Conservation (phyloP, 2,113 vertebrate species). For the Rhynchopsitta pachyrhyncha region DNA sequence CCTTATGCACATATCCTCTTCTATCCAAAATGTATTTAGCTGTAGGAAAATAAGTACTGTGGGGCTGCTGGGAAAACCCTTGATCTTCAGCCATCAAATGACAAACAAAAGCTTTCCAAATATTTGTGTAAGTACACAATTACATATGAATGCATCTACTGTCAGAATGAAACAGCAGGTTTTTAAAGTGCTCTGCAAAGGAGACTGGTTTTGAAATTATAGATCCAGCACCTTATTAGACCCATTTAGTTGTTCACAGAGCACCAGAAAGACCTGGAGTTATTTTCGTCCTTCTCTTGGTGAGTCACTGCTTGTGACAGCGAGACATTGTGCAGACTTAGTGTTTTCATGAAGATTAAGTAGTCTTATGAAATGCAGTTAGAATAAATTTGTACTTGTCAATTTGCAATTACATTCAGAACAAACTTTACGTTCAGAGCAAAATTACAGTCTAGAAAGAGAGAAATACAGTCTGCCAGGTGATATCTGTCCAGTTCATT, state of each 20-base stretch:
- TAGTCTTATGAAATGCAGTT: constrained; percentile 21
- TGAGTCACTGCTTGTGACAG: constrained; percentile 42
- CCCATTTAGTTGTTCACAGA: neutral
- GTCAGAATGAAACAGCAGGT: neutral
- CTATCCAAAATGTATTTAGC: neutral
- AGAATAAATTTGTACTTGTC: neutral
- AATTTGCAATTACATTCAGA: neutral
- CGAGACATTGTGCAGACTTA: neutral
- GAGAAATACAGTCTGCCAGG: neutral
- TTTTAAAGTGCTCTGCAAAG: neutral
- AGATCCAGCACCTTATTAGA: neutral
- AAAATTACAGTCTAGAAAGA: neutral
- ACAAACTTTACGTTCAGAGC: neutral
- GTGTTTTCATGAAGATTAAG: constrained; percentile 19
- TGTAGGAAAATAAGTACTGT: neutral
- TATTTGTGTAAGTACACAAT: neutral
- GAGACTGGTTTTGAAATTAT: neutral
- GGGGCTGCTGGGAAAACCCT: neutral
- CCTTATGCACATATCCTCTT: neutral
- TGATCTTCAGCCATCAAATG: neutral
- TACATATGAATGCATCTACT: neutral
- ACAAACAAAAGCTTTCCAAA: neutral
- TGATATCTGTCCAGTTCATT: neutral
- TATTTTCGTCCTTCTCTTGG: neutral
- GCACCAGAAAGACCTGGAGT: neutral